A percentile compares a stretch with the other conserved stretches of the same genome.
Conservation (phyloP, 2,797 vertebrate genomes). For the Oophaga sylvatica region DNA sequence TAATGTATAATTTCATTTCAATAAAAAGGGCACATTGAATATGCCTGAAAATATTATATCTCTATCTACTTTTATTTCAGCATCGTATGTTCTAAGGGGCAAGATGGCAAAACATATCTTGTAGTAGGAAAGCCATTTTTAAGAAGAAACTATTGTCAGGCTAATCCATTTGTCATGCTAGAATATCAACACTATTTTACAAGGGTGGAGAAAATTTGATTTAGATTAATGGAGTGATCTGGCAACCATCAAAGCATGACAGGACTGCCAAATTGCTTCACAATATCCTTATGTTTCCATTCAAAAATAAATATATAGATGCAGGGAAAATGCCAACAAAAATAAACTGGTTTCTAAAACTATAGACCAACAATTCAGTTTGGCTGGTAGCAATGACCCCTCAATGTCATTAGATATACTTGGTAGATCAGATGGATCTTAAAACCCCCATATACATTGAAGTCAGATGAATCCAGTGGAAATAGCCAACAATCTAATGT, state of each 20-base stretch:
- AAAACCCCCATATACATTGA: too few species aligned
- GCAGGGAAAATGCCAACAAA: not conserved
- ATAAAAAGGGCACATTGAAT: not conserved
- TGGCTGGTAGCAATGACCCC: not conserved
- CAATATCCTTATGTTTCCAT: not conserved
- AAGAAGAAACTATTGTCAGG: not conserved
- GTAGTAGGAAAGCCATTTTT: not conserved
- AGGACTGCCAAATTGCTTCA: not conserved
- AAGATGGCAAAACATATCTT: not conserved
- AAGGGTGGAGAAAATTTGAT: not conserved
- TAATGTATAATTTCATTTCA: not conserved
- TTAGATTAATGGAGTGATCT: slow-evolving; percentile 12
- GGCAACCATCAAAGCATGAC: slow-evolving; percentile 1
- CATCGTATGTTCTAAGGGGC: not conserved
- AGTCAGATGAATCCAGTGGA: too few species aligned
- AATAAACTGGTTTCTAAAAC: not conserved
- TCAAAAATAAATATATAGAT: not conserved
- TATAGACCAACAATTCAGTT: not conserved
- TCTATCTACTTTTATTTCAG: not conserved
- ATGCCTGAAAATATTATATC: not conserved
- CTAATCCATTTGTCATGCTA: slow-evolving; percentile 10
- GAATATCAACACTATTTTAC: slow-evolving; percentile 11
- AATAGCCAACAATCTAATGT: too few species aligned
- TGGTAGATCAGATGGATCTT: too few species aligned
- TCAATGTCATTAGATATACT: too few species aligned